These are phyloP conservation scores for Loris lydekkerianus DNA, from an alignment of 2,797 vertebrate species.

Conservation along the genomic window DNA sequence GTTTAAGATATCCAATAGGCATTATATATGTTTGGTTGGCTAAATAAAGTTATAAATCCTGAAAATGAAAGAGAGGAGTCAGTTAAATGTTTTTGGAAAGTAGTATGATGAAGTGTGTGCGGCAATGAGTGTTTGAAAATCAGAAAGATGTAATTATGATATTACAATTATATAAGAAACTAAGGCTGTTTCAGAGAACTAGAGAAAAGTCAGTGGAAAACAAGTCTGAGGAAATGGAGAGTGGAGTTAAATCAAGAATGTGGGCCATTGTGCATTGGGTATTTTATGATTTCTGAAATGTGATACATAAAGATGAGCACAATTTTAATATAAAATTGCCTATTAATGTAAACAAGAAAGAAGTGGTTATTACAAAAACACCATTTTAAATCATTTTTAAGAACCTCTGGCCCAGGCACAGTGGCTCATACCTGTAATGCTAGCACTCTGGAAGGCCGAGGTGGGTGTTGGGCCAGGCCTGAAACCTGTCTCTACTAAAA, in stretches of 20 bases:
- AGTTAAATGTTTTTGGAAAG: not conserved
- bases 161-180: not conserved
- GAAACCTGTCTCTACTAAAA: too few relatives aligned
- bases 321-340: not conserved
- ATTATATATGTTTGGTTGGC: not conserved
- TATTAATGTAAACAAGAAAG: constrained; percentile 24
- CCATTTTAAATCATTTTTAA: constrained; percentile 55
- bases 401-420: not conserved
- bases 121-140: not conserved
- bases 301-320: not conserved
- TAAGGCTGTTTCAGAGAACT: not conserved
- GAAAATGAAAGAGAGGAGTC: not conserved
- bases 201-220: not conserved
- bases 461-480: too few relatives aligned
- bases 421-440: too few relatives aligned
- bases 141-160: not conserved
- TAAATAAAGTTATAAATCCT: not conserved
- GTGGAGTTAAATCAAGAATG: not conserved
- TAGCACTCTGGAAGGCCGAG: too few relatives aligned
- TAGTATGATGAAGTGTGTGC: not conserved
- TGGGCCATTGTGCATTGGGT: not conserved
- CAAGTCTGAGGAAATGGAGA: not conserved
- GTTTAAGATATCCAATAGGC: not conserved
- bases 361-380: constrained; percentile 6
- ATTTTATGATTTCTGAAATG: not conserved